Percentiles rank a stretch among this genome's conserved stretches.
These are phyloP conservation scores for Lordiphosa stackelbergi DNA, from an alignment of 1,140 invertebrate genomes.

Conservation along the genomic window DNA sequence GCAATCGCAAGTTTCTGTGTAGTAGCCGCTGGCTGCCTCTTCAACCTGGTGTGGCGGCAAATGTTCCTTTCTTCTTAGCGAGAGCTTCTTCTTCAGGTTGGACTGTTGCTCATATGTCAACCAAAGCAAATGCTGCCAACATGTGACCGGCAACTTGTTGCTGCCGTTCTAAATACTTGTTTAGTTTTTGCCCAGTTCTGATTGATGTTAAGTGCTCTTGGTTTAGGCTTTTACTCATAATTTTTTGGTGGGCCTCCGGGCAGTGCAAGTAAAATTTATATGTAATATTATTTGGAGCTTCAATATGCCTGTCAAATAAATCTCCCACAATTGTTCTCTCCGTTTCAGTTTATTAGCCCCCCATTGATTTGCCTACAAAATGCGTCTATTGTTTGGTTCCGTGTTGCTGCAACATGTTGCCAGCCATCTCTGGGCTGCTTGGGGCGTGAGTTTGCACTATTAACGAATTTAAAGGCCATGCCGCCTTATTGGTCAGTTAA, in stretches of 20 bases:
- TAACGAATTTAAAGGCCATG: slow-evolving; percentile 63
- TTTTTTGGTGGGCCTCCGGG: background rate
- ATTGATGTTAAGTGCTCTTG: slow-evolving; percentile 72
- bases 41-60: slow-evolving; percentile 68
- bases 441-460: slow-evolving; percentile 68
- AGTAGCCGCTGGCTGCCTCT: slow-evolving; percentile 54
- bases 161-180: slow-evolving; percentile 69
- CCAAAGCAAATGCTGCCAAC: slow-evolving; percentile 42
- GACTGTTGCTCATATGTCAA: slow-evolving; percentile 71
- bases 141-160: slow-evolving; percentile 26
- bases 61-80: slow-evolving; percentile 65
- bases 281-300: slow-evolving; percentile 10
- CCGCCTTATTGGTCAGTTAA: slow-evolving; percentile 69
- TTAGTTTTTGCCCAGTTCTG: slow-evolving; percentile 49
- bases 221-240: slow-evolving; percentile 2
- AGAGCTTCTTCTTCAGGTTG: slow-evolving; percentile 18
- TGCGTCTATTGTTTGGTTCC: slow-evolving; percentile 60
- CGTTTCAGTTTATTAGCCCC: slow-evolving; percentile 69
- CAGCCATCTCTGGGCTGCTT: background rate
- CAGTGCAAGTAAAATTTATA: slow-evolving; percentile 12
- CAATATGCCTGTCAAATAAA: slow-evolving; percentile 41
- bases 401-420: slow-evolving; percentile 40
- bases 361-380: slow-evolving; percentile 65
- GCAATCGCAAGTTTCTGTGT: slow-evolving; percentile 46
- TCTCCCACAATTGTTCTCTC: slow-evolving; percentile 50